These are phyloP conservation scores for Phengaris arion DNA, from an alignment of 2,888 invertebrate genomes.

Conservation along the genomic window DNA sequence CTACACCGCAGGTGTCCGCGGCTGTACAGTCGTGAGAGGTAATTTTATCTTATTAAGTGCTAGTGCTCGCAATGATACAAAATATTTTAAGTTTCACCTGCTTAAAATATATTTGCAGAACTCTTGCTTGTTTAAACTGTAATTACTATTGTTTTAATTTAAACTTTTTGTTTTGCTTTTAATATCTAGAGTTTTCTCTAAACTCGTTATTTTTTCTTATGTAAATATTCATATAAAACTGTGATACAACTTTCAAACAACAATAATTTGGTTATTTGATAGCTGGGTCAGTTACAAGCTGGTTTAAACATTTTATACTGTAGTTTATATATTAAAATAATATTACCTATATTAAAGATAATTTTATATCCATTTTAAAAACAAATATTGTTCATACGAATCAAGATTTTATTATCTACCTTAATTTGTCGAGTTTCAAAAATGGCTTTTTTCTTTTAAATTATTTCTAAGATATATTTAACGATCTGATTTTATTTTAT, in stretches of 20 bases:
- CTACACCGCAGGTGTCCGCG: no score
- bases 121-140: no score
- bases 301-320: background rate
- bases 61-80: background rate
- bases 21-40: background rate
- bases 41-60: background rate
- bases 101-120: background rate
- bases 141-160: no score
- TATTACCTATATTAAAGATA: background rate
- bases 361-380: background rate
- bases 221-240: no score
- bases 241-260: no score
- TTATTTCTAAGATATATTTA: slow-evolving; percentile 31
- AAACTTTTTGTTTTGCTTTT: no score
- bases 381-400: background rate
- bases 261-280: no score
- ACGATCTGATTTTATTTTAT: slow-evolving; percentile 47
- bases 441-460: background rate
- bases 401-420: background rate
- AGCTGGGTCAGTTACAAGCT: background rate
- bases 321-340: background rate
- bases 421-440: background rate
- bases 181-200: no score
- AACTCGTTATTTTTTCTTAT: no score
- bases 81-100: background rate